Percentiles rank a stretch among this genome's conserved stretches.
Conservation (phyloP, 2,797 vertebrate species). For the Phaenicophaeus curvirostris region DNA sequence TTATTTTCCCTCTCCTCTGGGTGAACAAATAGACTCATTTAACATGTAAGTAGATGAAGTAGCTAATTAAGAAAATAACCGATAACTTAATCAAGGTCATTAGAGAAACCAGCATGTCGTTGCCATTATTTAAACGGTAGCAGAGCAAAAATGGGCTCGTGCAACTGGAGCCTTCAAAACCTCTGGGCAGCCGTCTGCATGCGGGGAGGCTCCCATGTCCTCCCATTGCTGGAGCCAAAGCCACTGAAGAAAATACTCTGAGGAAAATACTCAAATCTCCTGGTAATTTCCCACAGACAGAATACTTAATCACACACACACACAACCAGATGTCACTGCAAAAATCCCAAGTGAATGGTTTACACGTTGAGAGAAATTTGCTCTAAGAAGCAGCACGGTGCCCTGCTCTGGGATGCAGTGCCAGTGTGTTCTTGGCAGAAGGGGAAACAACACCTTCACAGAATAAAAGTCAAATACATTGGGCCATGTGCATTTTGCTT, state of each 20-base stretch:
- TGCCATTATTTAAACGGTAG: constrained; percentile 50
- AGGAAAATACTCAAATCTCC: constrained; percentile 67
- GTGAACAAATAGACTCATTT: constrained; percentile 19
- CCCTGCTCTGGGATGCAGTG: constrained; percentile 18
- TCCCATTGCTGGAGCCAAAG: not conserved
- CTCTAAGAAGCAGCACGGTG: constrained; percentile 9
- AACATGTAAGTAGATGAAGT: constrained; percentile 51
- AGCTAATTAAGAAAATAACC: constrained; percentile 64
- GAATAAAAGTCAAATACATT: constrained; percentile 24
- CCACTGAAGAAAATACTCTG: constrained; percentile 48
- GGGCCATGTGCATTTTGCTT: constrained; percentile 16
- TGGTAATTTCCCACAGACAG: constrained; percentile 71
- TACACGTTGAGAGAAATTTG: constrained; percentile 55
- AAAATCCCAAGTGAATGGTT: constrained; percentile 66
- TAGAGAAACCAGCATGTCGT: constrained; percentile 43
- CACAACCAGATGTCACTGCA: constrained; percentile 6
- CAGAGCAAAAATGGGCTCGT: not conserved
- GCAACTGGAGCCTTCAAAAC: not conserved
- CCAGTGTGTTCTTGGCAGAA: not conserved
- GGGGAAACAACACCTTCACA: constrained; percentile 10
- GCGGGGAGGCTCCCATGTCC: not conserved
- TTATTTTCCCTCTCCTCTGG: not conserved
- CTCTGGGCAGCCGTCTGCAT: not conserved
- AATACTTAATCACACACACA: constrained; percentile 70
- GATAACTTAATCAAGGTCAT: constrained; percentile 56